These are phyloP conservation scores for Glareola pratincola DNA, from an alignment of 2,113 vertebrate genomes.

Conservation along the genomic window DNA sequence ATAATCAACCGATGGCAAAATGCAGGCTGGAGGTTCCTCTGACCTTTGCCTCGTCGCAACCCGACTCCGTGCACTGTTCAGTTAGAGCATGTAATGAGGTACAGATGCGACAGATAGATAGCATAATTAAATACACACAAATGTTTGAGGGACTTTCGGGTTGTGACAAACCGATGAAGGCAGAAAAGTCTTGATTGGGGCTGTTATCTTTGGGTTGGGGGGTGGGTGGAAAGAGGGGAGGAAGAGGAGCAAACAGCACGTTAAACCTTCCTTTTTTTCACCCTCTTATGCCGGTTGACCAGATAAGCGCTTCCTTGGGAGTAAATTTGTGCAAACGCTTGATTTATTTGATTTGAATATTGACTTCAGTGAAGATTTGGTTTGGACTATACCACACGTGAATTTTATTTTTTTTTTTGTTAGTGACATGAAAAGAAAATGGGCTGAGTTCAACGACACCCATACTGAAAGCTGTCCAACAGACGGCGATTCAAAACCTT, in stretches of 20 bases:
- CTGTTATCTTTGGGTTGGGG: neutral
- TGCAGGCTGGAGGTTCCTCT: conserved; percentile 32
- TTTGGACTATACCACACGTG: neutral
- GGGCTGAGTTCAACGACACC: rapidly evolving
- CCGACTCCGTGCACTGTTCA: neutral
- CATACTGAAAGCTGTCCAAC: neutral
- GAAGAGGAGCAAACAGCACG: rapidly evolving
- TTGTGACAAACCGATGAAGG: neutral
- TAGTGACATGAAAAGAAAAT: neutral
- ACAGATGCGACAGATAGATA: conserved; percentile 48
- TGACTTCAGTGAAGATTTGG: rapidly evolving
- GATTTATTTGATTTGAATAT: neutral
- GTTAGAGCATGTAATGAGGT: conserved; percentile 56
- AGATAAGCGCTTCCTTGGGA: neutral
- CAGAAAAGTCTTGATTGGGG: neutral
- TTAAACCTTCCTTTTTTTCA: neutral
- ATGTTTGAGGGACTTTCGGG: neutral
- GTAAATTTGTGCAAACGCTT: neutral
- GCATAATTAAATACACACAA: neutral
- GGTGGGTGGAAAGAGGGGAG: neutral
- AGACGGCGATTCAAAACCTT: rapidly evolving
- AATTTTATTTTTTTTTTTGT: neutral
- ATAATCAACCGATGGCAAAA: neutral
- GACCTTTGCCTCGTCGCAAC: conserved; percentile 47
- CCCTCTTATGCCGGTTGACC: rapidly evolving